A percentile compares a stretch with the other conserved stretches of the same genome.
Evolutionary conservation across 1,140 invertebrate species (phyloP).

Genomic region (Listronotus bonariensis): DNA sequence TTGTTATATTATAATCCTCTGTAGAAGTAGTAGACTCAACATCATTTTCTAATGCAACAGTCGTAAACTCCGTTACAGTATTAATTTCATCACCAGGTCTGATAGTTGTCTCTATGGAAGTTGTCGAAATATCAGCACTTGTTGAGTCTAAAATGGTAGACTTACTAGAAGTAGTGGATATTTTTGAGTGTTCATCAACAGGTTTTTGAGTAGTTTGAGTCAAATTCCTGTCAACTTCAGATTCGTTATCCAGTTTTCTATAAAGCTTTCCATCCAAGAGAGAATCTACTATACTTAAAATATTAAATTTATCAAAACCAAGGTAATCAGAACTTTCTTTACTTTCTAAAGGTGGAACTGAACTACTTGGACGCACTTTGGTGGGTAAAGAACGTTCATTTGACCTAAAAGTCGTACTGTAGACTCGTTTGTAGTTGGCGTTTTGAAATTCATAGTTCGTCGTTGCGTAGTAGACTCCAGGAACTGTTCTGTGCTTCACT

Average conservation of each 20-base stretch:
- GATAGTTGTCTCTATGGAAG: not conserved
- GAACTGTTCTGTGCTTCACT: not conserved
- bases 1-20: not conserved
- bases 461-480: slow-evolving; percentile 21
- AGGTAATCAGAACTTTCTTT: slow-evolving; percentile 27
- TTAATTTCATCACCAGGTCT: not conserved
- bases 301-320: slow-evolving; percentile 26
- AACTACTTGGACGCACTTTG: not conserved
- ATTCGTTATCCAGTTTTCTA: slow-evolving; percentile 15
- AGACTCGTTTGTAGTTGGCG: slow-evolving; percentile 24
- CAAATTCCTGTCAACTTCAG: not conserved
- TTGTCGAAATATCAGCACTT: not conserved
- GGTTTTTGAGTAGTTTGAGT: too few species aligned
- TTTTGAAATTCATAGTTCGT: slow-evolving; percentile 31
- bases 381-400: slow-evolving; percentile 2
- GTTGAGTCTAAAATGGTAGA: not conserved
- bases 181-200: too few species aligned
- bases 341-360: slow-evolving; percentile 6
- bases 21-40: slow-evolving; percentile 13
- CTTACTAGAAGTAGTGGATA: too few species aligned
- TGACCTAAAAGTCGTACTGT: slow-evolving; percentile 24
- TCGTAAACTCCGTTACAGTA: not conserved
- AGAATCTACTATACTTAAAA: slow-evolving; percentile 42
- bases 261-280: slow-evolving; percentile 37
- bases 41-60: slow-evolving; percentile 7